These are phyloP conservation scores for Campylomormyrus numenius DNA, from an alignment of 2,113 vertebrate species.

Conservation along the genomic window DNA sequence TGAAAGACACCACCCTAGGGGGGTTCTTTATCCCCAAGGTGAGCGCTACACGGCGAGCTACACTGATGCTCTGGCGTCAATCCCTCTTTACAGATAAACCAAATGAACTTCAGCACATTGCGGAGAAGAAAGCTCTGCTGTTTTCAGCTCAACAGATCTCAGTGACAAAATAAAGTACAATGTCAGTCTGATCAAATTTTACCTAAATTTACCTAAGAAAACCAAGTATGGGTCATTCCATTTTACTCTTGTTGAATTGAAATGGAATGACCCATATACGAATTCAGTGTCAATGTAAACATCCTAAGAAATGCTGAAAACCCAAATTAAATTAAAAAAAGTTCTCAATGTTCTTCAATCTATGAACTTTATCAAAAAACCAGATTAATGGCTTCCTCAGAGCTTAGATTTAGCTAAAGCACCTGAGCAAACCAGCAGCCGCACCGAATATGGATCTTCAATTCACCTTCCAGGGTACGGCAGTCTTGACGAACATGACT, in stretches of 20 bases:
- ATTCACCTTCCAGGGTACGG: slow-evolving; percentile 53
- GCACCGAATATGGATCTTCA: not conserved
- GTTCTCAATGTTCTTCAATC: not conserved
- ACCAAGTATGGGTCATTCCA: not conserved
- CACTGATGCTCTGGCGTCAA: not conserved
- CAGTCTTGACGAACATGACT: slow-evolving; percentile 59
- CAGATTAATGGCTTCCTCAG: not conserved
- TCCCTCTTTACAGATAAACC: not conserved
- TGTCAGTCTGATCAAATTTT: not conserved
- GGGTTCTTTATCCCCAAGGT: slow-evolving; percentile 72
- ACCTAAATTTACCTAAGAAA: not conserved
- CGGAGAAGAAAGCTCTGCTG: not conserved
- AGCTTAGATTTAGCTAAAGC: not conserved
- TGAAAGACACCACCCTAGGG: slow-evolving; percentile 49
- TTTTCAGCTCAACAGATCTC: not conserved
- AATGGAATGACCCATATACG: not conserved
- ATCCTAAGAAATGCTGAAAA: not conserved
- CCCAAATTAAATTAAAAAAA: not conserved
- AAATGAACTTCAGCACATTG: not conserved
- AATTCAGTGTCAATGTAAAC: not conserved
- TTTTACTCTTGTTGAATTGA: not conserved
- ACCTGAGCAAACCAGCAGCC: not conserved
- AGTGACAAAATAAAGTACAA: not conserved
- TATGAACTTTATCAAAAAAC: not conserved
- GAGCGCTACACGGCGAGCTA: not conserved